Conservation (phyloP, 1,140 invertebrate species). For the Caenorhabditis latens region DNA sequence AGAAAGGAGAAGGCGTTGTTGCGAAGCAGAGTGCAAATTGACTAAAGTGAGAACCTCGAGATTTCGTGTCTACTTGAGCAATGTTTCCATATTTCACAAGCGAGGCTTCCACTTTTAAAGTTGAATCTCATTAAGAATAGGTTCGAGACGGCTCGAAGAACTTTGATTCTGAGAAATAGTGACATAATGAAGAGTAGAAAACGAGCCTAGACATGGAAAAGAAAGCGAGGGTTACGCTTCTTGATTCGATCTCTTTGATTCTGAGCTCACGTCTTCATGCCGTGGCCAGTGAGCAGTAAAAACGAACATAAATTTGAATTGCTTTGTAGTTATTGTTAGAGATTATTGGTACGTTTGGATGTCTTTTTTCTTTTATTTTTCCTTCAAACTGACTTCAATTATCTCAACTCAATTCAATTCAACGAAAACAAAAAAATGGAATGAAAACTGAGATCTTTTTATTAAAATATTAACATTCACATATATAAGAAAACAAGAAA, state of each 20-base stretch:
- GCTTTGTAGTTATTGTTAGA: no score
- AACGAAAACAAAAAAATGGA: background rate
- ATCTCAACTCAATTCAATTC: background rate
- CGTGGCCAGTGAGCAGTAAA: no score
- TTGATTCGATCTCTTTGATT: no score
- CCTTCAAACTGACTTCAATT: no score
- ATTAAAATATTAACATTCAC: background rate
- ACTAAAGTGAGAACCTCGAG: background rate
- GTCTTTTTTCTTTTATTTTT: no score
- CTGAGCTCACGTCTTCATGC: no score
- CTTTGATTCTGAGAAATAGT: background rate
- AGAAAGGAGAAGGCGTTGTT: background rate
- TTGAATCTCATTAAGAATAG: constrained; percentile 17
- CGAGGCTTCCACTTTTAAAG: background rate
- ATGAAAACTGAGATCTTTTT: constrained; percentile 13
- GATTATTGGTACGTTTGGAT: no score
- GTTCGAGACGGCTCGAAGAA: background rate
- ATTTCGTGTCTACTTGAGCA: constrained; percentile 12
- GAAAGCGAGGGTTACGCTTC: no score
- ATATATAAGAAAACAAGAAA: background rate
- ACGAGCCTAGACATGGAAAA: no score
- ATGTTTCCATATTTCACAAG: background rate
- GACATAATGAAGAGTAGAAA: background rate
- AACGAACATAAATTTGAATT: no score
- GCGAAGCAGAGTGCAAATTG: constrained; percentile 42